These are phyloP conservation scores for Nasalis larvatus DNA, from an alignment of 2,113 vertebrate genomes.

Conservation along the genomic window DNA sequence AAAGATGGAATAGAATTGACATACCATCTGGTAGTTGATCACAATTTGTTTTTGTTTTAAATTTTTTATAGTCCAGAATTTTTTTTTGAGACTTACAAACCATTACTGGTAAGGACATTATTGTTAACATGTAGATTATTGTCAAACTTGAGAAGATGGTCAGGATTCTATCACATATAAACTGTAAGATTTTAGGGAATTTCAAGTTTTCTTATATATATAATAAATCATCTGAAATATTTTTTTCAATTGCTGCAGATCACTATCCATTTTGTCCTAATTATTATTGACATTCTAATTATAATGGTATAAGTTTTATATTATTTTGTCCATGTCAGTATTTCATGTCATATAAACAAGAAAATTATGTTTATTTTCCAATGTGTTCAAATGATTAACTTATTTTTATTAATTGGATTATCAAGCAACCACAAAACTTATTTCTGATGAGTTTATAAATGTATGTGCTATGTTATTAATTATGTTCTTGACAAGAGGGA, in stretches of 20 bases:
- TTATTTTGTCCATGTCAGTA: not conserved
- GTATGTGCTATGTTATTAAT: no score
- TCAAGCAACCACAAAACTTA: not conserved
- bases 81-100: not conserved
- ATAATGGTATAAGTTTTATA: not conserved
- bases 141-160: not conserved
- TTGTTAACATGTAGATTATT: not conserved
- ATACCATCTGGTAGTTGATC: not conserved
- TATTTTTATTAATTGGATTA: not conserved
- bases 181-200: not conserved
- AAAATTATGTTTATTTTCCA: not conserved
- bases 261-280: not conserved
- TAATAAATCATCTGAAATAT: not conserved
- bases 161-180: not conserved
- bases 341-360: not conserved
- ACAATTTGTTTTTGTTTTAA: not conserved
- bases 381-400: not conserved
- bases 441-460: not conserved
- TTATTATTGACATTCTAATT: not conserved
- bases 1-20: not conserved
- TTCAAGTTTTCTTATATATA: not conserved
- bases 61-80: not conserved
- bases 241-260: not conserved
- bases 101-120: not conserved
- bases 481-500: not conserved